A percentile compares a stretch with the other conserved stretches of the same genome.
These are phyloP conservation scores for Aquatica leii DNA, from an alignment of 2,888 invertebrate species.

Conservation along the genomic window DNA sequence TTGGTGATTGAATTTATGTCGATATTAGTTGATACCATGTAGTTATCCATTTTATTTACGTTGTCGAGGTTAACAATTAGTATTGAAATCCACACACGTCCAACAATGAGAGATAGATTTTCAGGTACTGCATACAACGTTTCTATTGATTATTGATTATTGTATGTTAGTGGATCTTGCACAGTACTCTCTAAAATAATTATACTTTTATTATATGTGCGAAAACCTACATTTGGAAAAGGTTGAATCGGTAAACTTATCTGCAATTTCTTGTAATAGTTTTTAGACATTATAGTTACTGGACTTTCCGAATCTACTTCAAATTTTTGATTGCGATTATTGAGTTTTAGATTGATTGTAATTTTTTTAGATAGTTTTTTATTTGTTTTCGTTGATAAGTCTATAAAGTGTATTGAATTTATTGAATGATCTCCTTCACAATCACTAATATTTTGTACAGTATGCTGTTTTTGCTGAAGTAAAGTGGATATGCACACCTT, in stretches of 20 bases:
- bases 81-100: conserved; percentile 2
- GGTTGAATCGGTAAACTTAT: neutral
- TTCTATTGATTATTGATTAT: neutral
- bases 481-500: conserved; percentile 3
- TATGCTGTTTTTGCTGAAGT: neutral
- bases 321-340: conserved; percentile 2
- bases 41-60: too few species aligned
- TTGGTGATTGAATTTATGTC: neutral
- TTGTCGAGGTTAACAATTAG: neutral
- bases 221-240: neutral
- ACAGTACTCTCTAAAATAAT: neutral
- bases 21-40: neutral
- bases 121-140: neutral
- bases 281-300: neutral
- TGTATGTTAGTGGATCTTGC: neutral
- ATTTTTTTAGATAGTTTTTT: conserved; percentile 6
- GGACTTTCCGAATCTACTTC: neutral
- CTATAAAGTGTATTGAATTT: neutral
- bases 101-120: neutral
- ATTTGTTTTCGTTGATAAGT: neutral
- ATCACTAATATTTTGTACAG: conserved; percentile 5
- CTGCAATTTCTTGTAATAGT: neutral
- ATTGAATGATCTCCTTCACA: neutral
- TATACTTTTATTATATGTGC: conserved; percentile 3
- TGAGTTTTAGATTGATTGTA: neutral